Evolutionary conservation across 1,140 invertebrate species (phyloP).

Genomic region (Vollenhovia emeryi): DNA sequence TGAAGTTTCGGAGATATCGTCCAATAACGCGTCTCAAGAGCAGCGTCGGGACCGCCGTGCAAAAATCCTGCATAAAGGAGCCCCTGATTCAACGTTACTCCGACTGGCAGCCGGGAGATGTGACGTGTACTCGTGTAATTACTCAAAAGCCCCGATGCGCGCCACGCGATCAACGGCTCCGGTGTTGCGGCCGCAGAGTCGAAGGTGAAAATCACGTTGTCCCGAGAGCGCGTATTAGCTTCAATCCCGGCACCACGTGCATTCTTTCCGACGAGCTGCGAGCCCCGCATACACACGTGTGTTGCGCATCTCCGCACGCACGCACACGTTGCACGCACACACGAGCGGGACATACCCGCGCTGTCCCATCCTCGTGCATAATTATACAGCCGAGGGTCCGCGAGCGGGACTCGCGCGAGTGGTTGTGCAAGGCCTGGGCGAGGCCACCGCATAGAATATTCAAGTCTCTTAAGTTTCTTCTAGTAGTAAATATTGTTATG

Average conservation of each 20-base stretch:
- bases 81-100: constrained; percentile 20
- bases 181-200: constrained; percentile 12
- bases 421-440: constrained; percentile 68
- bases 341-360: background rate
- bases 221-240: constrained; percentile 45
- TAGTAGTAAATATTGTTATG: constrained; percentile 79
- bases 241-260: constrained; percentile 27
- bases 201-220: constrained; percentile 40
- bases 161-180: constrained; percentile 41
- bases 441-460: constrained; percentile 72
- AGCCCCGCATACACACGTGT: background rate
- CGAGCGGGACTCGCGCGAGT: constrained; percentile 5
- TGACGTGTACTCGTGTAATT: constrained; percentile 47
- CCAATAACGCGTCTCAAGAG: background rate
- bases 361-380: constrained; percentile 67
- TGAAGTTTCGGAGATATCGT: background rate
- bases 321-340: background rate
- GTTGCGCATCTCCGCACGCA: background rate
- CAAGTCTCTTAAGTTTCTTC: constrained; percentile 73
- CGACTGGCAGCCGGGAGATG: constrained; percentile 1
- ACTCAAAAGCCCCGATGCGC: constrained; percentile 17
- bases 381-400: constrained; percentile 63
- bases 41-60: background rate
- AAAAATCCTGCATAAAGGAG: constrained; percentile 14
- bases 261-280: constrained; percentile 43